Conservation (phyloP, 1,140 invertebrate species). For the Trichonephila clavipes region DNA sequence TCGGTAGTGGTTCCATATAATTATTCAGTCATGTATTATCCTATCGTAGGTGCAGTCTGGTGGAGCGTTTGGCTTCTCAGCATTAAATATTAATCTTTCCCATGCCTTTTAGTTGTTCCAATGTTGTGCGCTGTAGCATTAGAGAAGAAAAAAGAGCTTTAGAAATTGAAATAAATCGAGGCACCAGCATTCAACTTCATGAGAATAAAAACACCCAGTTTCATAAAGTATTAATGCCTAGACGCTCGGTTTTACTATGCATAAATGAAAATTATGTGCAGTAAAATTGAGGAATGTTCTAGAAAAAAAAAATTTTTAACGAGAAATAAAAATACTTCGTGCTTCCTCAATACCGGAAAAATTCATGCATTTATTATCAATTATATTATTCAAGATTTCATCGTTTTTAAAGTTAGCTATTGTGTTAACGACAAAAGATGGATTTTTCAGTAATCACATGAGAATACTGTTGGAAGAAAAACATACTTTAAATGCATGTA, state of each 20-base stretch:
- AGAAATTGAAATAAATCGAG: slow-evolving; percentile 69
- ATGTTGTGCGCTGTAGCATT: background rate
- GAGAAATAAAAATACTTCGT: slow-evolving; percentile 13
- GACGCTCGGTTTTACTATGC: slow-evolving; percentile 14
- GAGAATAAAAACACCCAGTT: slow-evolving; percentile 61
- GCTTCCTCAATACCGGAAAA: background rate
- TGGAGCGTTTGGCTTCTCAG: slow-evolving; percentile 8
- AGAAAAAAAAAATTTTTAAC: background rate
- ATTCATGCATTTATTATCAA: no score
- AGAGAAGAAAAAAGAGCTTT: slow-evolving; percentile 9
- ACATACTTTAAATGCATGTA: no score
- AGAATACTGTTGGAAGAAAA: no score
- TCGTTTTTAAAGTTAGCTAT: no score
- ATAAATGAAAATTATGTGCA: slow-evolving; percentile 64
- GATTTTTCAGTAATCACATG: no score
- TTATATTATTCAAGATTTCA: no score
- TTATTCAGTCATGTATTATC: slow-evolving; percentile 61
- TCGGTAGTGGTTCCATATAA: slow-evolving; percentile 39
- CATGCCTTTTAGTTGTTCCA: slow-evolving; percentile 27
- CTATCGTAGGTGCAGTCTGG: background rate
- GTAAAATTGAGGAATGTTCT: slow-evolving; percentile 44
- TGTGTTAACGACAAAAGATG: no score
- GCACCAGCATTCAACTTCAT: slow-evolving; percentile 31
- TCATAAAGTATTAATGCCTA: slow-evolving; percentile 59
- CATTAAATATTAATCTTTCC: slow-evolving; percentile 58